Conservation (phyloP, 2,113 vertebrate genomes). For the Terrapene triunguis region DNA sequence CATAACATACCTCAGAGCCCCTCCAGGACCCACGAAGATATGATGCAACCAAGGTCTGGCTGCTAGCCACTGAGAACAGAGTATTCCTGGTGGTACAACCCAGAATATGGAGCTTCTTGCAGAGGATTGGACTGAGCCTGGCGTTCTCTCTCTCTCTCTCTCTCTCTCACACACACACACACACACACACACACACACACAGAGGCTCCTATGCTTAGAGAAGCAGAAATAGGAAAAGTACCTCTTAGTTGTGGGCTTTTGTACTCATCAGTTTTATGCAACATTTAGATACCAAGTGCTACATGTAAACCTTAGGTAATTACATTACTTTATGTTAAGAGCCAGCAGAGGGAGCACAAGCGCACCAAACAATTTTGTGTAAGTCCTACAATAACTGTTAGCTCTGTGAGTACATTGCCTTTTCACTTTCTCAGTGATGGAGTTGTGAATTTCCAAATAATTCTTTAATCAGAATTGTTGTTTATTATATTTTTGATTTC, state of each 20-base stretch:
- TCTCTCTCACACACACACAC: too few species aligned
- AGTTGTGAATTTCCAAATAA: background rate
- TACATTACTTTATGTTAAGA: background rate
- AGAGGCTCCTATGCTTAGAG: background rate
- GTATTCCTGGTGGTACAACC: background rate
- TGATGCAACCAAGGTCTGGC: background rate
- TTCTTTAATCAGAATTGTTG: constrained; percentile 47
- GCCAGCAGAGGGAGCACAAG: background rate
- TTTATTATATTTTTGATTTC: constrained; percentile 49
- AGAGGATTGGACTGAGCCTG: fast-evolving
- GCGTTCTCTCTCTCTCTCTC: too few species aligned
- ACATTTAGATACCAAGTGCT: background rate
- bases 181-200: too few species aligned
- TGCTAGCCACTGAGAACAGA: background rate
- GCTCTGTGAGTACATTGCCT: background rate
- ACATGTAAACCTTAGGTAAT: background rate
- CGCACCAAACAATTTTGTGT: background rate
- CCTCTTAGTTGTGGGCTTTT: fast-evolving
- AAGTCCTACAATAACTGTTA: background rate
- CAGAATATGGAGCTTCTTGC: background rate
- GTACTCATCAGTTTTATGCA: background rate
- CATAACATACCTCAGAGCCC: background rate
- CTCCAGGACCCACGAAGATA: fast-evolving
- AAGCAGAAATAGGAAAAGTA: background rate
- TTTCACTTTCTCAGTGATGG: background rate